Base-by-base conservation (phyloP, 1,140 invertebrate genomes). In the Eueides isabella region DNA sequence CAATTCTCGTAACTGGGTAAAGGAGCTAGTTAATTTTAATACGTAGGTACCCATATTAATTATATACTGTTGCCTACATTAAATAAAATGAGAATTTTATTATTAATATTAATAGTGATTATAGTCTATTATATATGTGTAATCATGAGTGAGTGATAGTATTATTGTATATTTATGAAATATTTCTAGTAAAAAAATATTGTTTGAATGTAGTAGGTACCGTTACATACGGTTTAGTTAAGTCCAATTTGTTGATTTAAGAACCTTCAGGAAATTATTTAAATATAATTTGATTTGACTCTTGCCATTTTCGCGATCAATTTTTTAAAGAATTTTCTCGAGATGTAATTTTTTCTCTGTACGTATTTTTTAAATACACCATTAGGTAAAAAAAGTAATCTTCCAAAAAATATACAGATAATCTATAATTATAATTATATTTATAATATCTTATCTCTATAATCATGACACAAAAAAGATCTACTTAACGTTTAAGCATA, bases 21-120 rank as follows among this genome's bases (percentile, higher is more conserved):
- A 63, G 61, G 31, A 70, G 68, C 68, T 61, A 70, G 68, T 70
- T 70, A 61, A 70, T 63, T 63, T 70, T 70, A 70, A 70, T 63
- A 61, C 30, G 61, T 26, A 38, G 66, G 66, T 69, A 69, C 44
- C 67, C 44, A 41, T 41, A 70, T 38, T 70, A 70, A 63, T 70
- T 63, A 70, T 70, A 70, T 62, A 41, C 30, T 35, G 11, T 26
- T 62, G n/a, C n/a, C n/a, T n/a, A 62, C 35, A 41, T 70, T 70
- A 70, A 70, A 70, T 38, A 38, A 70, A 70, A 70, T 63, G 61
- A 55, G 23, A 38, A 62, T 61, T 63, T 70, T 70, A 70, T 70
- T 62, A 70, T 70, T 55, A 61, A 70, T 62, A 63, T 70, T 30
- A 55, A 55, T 11, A n/a, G 61, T 63, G 12, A 63, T 31, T 63